Percentiles rank a stretch among this genome's conserved stretches.
Conservation (phyloP, 2,113 vertebrate species). For the Eulemur macaco region DNA sequence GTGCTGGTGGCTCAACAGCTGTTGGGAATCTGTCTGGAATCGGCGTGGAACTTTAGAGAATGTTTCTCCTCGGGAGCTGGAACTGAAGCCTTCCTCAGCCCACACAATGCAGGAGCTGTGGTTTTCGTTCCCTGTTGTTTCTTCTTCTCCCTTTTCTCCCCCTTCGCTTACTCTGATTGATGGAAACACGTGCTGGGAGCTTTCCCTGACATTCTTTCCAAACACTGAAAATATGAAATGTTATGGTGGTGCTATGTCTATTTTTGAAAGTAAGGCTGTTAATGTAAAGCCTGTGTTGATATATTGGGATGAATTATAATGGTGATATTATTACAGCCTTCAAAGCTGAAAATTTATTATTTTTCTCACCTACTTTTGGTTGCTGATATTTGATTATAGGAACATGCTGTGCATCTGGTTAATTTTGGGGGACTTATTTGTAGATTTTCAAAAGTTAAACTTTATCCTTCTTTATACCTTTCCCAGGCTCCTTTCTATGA, state of each 20-base stretch:
- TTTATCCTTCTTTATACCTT: neutral
- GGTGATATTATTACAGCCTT: conserved; percentile 81
- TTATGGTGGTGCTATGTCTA: conserved; percentile 81
- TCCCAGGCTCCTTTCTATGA: neutral
- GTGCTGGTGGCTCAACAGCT: conserved; percentile 48
- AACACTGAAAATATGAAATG: conserved; percentile 80
- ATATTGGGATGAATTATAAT: conserved; percentile 80
- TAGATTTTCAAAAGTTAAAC: conserved; percentile 57
- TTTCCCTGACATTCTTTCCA: conserved; percentile 80
- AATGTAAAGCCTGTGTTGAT: conserved; percentile 81
- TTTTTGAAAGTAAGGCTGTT: conserved; percentile 84
- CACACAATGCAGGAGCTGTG: neutral
- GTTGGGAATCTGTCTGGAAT: conserved; percentile 57
- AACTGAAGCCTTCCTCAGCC: neutral
- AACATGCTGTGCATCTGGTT: conserved; percentile 73
- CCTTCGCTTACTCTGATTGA: conserved; percentile 75
- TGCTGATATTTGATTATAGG: conserved; percentile 77
- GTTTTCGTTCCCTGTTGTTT: neutral
- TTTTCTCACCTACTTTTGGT: conserved; percentile 84
- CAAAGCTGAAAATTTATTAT: conserved; percentile 84
- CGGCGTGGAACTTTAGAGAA: neutral
- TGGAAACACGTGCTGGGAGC: conserved; percentile 79
- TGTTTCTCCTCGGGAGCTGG: conserved; percentile 34
- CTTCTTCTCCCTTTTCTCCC: neutral
- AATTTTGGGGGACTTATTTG: conserved; percentile 73